Evolutionary conservation across 2,797 vertebrate species (phyloP), one percentile per base, ranked within the genome.

Genomic region (Myotis vivesi): DNA sequence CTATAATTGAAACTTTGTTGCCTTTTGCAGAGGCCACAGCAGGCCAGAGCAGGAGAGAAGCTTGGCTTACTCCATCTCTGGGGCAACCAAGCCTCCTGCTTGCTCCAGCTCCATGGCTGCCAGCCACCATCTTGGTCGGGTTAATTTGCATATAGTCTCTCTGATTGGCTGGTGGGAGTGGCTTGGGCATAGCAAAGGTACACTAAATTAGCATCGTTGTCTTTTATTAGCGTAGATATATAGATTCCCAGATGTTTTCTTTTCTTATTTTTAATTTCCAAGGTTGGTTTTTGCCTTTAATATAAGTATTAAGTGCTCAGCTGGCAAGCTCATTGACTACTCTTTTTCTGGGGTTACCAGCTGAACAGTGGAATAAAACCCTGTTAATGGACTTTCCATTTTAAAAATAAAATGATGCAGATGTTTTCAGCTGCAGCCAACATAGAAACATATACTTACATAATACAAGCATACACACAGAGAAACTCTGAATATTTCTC

Each of bases 271-370:
- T 79, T 44, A 25, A 89, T 57, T 87, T 89, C 0, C 16, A 93
- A 30, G n/a, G 91, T 41, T 92, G 80, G 66, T 89, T 88, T 98
- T 97, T 97, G 76, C 44, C 89, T 96, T 91, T 97, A 92, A 97
- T 97, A 93, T 95, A 97, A 97, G 51, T 73, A 96, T 96, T 97
- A 98, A 97, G 20, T 95, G 87, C 92, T 96, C 44, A 91, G 96
- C 96, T 97, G 96, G 89, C 91, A 95, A 96, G 59, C 30, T 95
- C 95, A 93, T 76, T 97, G 92, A 79, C 73, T 97, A 96, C 38
- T 93, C 11, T 80, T 95, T 44, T 97, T 90, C 91, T 87, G 90
- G 20, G 62, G 33, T 76, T 97, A 92, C 44, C 51, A 97, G 73
- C 90, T 97, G 64, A 75, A 94, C 59, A 80, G 68, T 84, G 62